Evolutionary conservation across 2,797 vertebrate species (phyloP).

Genomic region (Sebastes paucispinis): DNA sequence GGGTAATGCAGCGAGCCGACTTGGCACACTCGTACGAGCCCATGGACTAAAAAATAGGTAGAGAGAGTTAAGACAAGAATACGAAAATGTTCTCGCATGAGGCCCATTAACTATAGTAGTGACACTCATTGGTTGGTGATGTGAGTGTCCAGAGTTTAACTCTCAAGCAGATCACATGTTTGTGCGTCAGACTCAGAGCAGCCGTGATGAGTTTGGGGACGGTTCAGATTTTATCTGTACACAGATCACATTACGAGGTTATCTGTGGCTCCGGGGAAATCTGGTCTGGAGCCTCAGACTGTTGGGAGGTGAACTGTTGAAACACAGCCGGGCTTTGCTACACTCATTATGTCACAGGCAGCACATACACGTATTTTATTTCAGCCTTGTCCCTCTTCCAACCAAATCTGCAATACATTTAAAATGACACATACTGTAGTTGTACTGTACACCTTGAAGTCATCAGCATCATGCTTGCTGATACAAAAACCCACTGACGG

Average conservation of each 20-base stretch:
- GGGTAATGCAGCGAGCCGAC: too few species aligned
- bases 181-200: not conserved
- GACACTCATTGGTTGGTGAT: not conserved
- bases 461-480: not conserved
- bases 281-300: not conserved
- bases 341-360: not conserved
- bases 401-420: not conserved
- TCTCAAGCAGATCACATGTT: not conserved
- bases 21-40: too few species aligned
- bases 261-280: slow-evolving; percentile 21
- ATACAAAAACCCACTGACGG: not conserved
- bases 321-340: not conserved
- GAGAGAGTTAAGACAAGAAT: too few species aligned
- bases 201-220: not conserved
- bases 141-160: not conserved
- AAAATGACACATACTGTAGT: not conserved
- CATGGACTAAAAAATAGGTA: too few species aligned
- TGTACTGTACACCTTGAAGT: not conserved
- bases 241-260: slow-evolving; percentile 11
- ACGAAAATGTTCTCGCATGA: too few species aligned
- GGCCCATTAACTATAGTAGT: not conserved
- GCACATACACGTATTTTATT: not conserved
- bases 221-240: slow-evolving; percentile 4
- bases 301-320: not conserved
- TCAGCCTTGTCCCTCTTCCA: not conserved